phyloP scores from a whole-genome alignment of 2,797 vertebrate genomes.

The Thripadectes ignobilis region DNA sequence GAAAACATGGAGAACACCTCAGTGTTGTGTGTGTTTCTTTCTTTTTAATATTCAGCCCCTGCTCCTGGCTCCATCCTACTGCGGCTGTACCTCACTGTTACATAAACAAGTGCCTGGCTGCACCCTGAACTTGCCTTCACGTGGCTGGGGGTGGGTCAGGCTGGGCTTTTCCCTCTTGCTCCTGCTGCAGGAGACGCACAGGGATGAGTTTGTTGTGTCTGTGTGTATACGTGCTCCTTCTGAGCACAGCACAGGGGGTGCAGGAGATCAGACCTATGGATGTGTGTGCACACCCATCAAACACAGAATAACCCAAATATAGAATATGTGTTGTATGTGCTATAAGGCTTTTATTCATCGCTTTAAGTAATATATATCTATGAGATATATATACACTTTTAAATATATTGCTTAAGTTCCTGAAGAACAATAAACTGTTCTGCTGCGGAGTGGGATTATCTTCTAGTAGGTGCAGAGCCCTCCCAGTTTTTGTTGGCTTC shows the following conservation, averaged over 20 bases:
- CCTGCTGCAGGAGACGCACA: neutral
- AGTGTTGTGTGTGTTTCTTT: neutral
- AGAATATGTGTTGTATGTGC: rapidly evolving
- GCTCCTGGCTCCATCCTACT: neutral
- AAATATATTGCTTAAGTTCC: neutral
- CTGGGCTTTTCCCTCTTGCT: neutral
- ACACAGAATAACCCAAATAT: rapidly evolving
- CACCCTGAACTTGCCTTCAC: neutral
- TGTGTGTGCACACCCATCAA: rapidly evolving
- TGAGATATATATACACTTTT: rapidly evolving
- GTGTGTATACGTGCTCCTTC: rapidly evolving
- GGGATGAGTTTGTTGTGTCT: rapidly evolving
- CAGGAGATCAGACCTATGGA: rapidly evolving
- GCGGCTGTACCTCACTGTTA: constrained; percentile 17
- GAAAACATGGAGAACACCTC: neutral
- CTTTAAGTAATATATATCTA: rapidly evolving
- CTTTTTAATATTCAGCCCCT: neutral
- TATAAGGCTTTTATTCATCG: rapidly evolving
- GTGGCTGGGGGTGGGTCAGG: neutral
- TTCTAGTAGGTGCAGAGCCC: neutral
- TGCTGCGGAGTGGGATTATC: neutral
- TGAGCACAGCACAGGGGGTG: rapidly evolving
- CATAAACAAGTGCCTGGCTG: constrained; percentile 38
- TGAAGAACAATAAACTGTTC: neutral
- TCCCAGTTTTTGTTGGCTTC: neutral